These are phyloP conservation scores for Peromyscus eremicus DNA, from an alignment of 2,797 vertebrate genomes.

Conservation along the genomic window DNA sequence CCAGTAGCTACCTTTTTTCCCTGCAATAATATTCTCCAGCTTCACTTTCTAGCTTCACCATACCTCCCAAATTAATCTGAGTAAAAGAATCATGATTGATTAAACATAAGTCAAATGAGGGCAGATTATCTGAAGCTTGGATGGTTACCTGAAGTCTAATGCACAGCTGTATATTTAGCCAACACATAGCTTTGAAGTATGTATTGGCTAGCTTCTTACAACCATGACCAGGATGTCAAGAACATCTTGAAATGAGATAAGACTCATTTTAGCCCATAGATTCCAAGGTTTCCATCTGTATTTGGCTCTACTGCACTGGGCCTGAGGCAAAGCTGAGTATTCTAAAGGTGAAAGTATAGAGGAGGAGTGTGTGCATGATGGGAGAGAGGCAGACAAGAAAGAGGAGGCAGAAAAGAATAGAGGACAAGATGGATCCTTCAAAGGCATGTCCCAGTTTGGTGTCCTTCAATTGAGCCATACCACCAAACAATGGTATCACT, in stretches of 20 bases:
- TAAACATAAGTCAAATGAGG: background rate
- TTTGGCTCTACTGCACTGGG: background rate
- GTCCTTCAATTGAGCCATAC: background rate
- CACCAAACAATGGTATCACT: background rate
- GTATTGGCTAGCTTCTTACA: background rate
- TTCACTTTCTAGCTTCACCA: background rate
- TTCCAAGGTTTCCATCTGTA: background rate
- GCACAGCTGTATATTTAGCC: background rate
- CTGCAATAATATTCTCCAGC: background rate
- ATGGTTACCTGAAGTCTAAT: background rate
- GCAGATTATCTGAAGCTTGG: background rate
- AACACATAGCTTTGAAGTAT: background rate
- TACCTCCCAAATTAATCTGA: background rate
- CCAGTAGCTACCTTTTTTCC: background rate
- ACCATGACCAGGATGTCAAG: background rate
- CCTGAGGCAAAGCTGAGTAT: background rate
- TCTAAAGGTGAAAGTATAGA: background rate
- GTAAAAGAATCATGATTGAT: background rate
- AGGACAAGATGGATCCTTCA: background rate
- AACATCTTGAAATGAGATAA: background rate
- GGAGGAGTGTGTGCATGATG: background rate
- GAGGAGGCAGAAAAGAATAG: background rate
- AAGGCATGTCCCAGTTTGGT: background rate
- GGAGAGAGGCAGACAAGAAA: background rate
- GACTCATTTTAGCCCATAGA: background rate